These are phyloP conservation scores for Hydraecia micacea DNA, from an alignment of 2,888 invertebrate genomes.

Conservation along the genomic window DNA sequence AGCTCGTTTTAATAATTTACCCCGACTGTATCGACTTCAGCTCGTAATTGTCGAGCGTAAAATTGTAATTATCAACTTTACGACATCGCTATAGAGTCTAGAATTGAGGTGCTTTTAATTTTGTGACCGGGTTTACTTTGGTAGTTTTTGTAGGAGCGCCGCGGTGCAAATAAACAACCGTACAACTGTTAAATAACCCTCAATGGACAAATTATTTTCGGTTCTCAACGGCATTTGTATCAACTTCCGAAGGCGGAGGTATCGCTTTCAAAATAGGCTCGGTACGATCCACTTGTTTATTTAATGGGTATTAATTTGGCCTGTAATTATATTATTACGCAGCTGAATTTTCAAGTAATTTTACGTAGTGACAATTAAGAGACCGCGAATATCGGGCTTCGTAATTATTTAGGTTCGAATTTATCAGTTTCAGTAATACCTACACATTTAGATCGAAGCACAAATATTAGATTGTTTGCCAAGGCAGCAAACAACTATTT, in stretches of 20 bases:
- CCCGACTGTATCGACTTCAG: slow-evolving; percentile 71
- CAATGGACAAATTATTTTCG: slow-evolving; percentile 80
- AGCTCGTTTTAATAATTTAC: slow-evolving; percentile 84
- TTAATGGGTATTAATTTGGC: slow-evolving; percentile 72
- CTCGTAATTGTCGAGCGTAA: slow-evolving; percentile 66
- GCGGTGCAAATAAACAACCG: slow-evolving; percentile 80
- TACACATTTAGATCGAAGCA: background rate
- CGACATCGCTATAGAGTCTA: slow-evolving; percentile 67
- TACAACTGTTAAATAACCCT: slow-evolving; percentile 79
- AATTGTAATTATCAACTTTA: slow-evolving; percentile 70
- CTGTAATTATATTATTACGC: slow-evolving; percentile 70
- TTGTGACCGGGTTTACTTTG: slow-evolving; percentile 66
- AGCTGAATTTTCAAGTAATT: slow-evolving; percentile 57
- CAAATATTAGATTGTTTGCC: no score
- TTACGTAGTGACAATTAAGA: slow-evolving; percentile 53
- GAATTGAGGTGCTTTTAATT: slow-evolving; percentile 54
- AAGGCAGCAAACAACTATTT: no score
- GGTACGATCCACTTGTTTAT: slow-evolving; percentile 68
- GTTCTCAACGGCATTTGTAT: slow-evolving; percentile 73
- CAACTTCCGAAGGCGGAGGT: slow-evolving; percentile 64
- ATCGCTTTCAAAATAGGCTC: slow-evolving; percentile 69
- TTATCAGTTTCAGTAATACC: slow-evolving; percentile 26
- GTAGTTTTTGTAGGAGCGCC: slow-evolving; percentile 71
- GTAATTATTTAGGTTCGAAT: slow-evolving; percentile 34
- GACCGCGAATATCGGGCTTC: slow-evolving; percentile 32